These are phyloP conservation scores for Glyphotaelius pellucidus DNA, from an alignment of 2,888 invertebrate genomes.

Conservation along the genomic window DNA sequence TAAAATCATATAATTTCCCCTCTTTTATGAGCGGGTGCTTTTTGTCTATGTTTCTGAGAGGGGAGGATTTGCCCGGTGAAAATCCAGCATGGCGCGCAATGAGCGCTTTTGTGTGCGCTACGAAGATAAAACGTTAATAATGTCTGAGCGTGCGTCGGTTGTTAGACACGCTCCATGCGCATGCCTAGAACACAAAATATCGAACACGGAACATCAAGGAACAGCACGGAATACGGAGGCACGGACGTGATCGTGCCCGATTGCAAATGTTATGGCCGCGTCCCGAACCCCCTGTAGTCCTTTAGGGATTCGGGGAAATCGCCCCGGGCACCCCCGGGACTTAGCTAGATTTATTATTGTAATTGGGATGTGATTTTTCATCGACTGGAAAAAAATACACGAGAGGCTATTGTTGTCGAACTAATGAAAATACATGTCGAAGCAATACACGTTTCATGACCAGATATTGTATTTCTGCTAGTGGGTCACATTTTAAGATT, in stretches of 20 bases:
- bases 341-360: conserved; percentile 15
- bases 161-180: conserved; percentile 58
- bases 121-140: conserved; percentile 44
- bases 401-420: not conserved
- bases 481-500: too few species aligned
- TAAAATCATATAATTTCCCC: not conserved
- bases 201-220: not conserved
- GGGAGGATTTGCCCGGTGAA: conserved; percentile 13
- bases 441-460: not conserved
- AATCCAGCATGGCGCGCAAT: conserved; percentile 11
- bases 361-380: conserved; percentile 25
- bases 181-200: conserved; percentile 27
- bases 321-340: conserved; percentile 1
- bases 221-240: not conserved
- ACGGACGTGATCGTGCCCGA: conserved; percentile 20
- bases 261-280: not conserved
- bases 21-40: not conserved
- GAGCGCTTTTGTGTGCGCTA: conserved; percentile 39
- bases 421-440: not conserved
- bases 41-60: not conserved
- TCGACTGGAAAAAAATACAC: not conserved
- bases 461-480: not conserved
- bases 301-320: not conserved
- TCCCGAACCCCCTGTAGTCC: not conserved
- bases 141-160: conserved; percentile 48